Evolutionary conservation across 2,113 vertebrate genomes (phyloP).

Genomic region (Zeus faber): DNA sequence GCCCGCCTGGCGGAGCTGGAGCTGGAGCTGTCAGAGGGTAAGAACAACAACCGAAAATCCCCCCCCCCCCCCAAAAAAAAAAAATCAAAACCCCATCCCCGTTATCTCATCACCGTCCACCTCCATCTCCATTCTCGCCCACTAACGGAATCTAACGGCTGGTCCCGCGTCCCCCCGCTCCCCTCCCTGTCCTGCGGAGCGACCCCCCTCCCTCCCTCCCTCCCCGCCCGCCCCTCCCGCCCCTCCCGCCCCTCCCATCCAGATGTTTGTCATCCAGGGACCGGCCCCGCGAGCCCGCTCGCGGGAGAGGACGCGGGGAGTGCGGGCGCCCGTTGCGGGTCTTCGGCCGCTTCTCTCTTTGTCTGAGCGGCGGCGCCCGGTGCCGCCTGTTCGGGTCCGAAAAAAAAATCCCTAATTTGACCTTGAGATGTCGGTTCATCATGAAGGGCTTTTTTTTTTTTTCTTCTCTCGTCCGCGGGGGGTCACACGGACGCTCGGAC

Average conservation of each 20-base stretch:
- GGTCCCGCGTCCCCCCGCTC: constrained; percentile 39
- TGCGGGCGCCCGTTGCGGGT: constrained; percentile 43
- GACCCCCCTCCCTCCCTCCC: not conserved
- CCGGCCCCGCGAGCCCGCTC: constrained; percentile 40
- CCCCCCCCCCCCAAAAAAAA: not conserved
- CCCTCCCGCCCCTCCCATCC: constrained; percentile 61
- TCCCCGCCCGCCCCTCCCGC: constrained; percentile 2
- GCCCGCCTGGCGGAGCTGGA: constrained; percentile 94
- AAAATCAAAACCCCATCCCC: too few species aligned
- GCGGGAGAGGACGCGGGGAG: constrained; percentile 39
- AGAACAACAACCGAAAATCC: constrained; percentile 26
- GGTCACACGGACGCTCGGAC: not conserved
- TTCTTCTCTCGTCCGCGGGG: not conserved
- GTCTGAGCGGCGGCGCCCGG: constrained; percentile 27
- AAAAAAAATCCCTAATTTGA: constrained; percentile 47
- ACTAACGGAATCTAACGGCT: constrained; percentile 61
- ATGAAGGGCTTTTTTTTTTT: too few species aligned
- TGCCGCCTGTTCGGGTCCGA: not conserved
- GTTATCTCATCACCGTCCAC: constrained; percentile 35
- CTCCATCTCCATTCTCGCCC: not conserved
- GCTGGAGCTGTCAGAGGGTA: constrained; percentile 96
- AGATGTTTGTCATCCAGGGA: constrained; percentile 61
- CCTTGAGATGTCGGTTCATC: constrained; percentile 70
- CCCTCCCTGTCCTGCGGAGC: too few species aligned
- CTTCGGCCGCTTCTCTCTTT: constrained; percentile 50